Percentiles rank a stretch among this genome's conserved stretches.
These are phyloP conservation scores for Diabrotica balteata DNA, from an alignment of 2,888 invertebrate genomes.

Conservation along the genomic window DNA sequence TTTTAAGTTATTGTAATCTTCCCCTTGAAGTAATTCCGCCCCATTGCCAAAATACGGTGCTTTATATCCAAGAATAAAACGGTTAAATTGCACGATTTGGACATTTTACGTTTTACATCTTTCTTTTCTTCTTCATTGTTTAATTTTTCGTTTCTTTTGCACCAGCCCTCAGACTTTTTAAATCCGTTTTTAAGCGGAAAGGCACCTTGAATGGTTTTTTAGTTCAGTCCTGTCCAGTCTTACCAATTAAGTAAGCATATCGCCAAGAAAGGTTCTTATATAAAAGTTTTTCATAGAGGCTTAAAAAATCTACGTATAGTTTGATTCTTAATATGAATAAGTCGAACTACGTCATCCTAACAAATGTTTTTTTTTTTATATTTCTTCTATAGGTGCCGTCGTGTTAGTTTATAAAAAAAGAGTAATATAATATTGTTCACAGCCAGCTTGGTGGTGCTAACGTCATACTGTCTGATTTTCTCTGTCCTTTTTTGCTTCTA, in stretches of 20 bases:
- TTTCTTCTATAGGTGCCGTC: conserved; percentile 56
- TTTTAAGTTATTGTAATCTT: conserved; percentile 23
- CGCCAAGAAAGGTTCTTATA: conserved; percentile 56
- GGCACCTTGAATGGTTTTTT: conserved; percentile 57
- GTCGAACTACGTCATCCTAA: conserved; percentile 53
- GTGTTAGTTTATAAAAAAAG: conserved; percentile 52
- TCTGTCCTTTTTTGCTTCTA: conserved; percentile 36
- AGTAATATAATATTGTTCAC: conserved; percentile 60
- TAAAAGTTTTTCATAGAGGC: conserved; percentile 52
- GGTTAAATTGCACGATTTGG: conserved; percentile 52
- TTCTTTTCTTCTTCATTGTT: conserved; percentile 15
- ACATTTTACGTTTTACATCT: conserved; percentile 34
- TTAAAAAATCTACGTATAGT: conserved; percentile 59
- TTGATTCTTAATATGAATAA: conserved; percentile 51
- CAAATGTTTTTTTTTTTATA: conserved; percentile 42
- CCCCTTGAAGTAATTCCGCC: conserved; percentile 48
- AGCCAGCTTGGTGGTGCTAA: conserved; percentile 60
- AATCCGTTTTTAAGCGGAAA: conserved; percentile 54
- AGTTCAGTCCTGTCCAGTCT: conserved; percentile 61
- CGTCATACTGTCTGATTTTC: conserved; percentile 43
- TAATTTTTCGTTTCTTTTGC: conserved; percentile 34
- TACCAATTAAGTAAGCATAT: conserved; percentile 60
- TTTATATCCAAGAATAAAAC: conserved; percentile 38
- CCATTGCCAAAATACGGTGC: conserved; percentile 37
- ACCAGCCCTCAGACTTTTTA: conserved; percentile 59